Evolutionary conservation across 2,888 invertebrate genomes (phyloP).

Genomic region (Athetis lepigone): DNA sequence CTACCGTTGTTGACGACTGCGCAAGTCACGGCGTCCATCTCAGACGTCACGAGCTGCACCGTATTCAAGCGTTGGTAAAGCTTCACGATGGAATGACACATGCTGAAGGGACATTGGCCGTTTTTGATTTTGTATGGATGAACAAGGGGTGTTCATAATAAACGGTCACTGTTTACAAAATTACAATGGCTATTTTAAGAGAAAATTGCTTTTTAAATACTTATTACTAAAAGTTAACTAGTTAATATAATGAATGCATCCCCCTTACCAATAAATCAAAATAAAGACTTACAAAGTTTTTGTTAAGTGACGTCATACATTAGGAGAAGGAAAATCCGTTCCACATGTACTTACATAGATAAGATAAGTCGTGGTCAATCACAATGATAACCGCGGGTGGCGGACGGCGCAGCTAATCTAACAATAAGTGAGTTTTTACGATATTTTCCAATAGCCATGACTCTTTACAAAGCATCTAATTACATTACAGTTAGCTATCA

Average conservation of each 20-base stretch:
- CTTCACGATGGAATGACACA: slow-evolving; percentile 6
- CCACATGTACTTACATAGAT: not conserved
- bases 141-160: not conserved
- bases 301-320: not conserved
- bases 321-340: not conserved
- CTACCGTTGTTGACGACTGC: slow-evolving; percentile 29
- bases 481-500: slow-evolving; percentile 4
- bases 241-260: no score
- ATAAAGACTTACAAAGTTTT: not conserved
- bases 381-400: slow-evolving; percentile 2
- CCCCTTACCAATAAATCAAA: not conserved
- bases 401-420: not conserved
- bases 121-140: not conserved
- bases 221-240: no score
- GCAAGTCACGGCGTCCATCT: slow-evolving; percentile 18
- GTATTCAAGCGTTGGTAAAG: slow-evolving; percentile 32
- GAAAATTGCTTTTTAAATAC: no score
- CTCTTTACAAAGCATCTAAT: not conserved
- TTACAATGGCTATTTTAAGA: no score
- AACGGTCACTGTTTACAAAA: not conserved
- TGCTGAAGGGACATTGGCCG: not conserved
- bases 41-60: slow-evolving; percentile 42
- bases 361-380: slow-evolving; percentile 9
- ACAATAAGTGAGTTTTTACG: slow-evolving; percentile 3
- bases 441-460: slow-evolving; percentile 8